Percentiles rank a stretch among this genome's conserved stretches.
Conservation (phyloP, 2,888 invertebrate species). For the Acleris literana region DNA sequence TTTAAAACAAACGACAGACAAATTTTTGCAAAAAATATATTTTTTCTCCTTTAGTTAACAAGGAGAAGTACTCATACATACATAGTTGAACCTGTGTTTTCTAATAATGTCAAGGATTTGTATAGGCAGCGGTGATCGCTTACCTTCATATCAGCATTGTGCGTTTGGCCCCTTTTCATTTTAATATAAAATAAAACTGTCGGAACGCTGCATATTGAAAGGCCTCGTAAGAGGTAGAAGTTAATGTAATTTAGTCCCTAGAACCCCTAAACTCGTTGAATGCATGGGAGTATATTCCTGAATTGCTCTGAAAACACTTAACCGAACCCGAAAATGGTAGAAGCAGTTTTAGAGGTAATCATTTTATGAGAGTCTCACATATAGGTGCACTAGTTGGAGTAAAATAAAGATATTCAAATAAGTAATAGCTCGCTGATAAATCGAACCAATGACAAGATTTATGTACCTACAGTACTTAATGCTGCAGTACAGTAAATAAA, state of each 20-base stretch:
- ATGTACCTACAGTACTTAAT: neutral
- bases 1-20: too few relatives aligned
- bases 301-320: conserved; percentile 2
- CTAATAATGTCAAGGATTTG: too few relatives aligned
- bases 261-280: neutral
- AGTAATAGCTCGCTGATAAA: neutral
- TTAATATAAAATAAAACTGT: neutral
- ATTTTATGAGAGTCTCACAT: too few relatives aligned
- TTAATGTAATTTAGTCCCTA: too few relatives aligned
- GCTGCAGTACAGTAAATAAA: conserved; percentile 6
- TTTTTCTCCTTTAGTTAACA: too few relatives aligned
- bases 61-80: too few relatives aligned
- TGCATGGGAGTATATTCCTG: neutral
- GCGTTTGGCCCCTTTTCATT: too few relatives aligned
- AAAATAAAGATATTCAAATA: neutral
- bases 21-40: too few relatives aligned
- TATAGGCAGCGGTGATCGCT: too few relatives aligned
- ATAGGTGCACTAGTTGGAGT: too few relatives aligned
- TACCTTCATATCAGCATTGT: too few relatives aligned
- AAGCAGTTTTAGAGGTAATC: neutral
- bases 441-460: conserved; percentile 1
- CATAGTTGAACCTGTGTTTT: too few relatives aligned
- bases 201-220: neutral
- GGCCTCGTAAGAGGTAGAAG: neutral
- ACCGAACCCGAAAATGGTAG: neutral